Conservation (phyloP, 2,113 vertebrate species). For the Lophius piscatorius region DNA sequence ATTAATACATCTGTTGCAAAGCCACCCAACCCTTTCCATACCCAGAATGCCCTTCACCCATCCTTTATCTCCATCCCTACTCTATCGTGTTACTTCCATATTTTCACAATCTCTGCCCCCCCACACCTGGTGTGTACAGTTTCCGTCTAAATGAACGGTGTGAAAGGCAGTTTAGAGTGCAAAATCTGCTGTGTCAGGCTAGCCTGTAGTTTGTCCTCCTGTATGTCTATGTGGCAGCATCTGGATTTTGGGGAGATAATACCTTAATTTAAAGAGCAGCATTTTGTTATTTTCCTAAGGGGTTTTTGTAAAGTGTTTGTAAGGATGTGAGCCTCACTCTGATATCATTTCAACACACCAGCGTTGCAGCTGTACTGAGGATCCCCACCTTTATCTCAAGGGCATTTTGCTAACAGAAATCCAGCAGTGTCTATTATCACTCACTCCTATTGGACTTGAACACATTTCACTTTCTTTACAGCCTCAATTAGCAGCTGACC, state of each 20-base stretch:
- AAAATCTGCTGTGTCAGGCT: slow-evolving; percentile 68
- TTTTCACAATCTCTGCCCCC: not conserved
- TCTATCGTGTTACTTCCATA: slow-evolving; percentile 6
- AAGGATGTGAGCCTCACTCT: not conserved
- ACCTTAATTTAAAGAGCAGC: not conserved
- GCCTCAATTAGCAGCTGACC: slow-evolving; percentile 15
- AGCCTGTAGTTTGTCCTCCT: slow-evolving; percentile 32
- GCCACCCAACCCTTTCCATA: slow-evolving; percentile 44
- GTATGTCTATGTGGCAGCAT: slow-evolving; percentile 31
- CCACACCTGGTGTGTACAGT: not conserved
- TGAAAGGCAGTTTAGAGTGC: slow-evolving; percentile 14
- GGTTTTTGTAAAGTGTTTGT: not conserved
- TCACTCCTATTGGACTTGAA: not conserved
- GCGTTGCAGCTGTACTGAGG: not conserved
- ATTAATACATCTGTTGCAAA: slow-evolving; percentile 61
- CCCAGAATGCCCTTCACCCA: slow-evolving; percentile 20
- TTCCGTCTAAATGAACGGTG: slow-evolving; percentile 1
- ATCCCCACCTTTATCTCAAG: slow-evolving; percentile 49
- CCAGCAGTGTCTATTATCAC: slow-evolving; percentile 2
- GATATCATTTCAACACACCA: not conserved
- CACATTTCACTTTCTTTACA: slow-evolving; percentile 12
- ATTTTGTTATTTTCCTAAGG: not conserved
- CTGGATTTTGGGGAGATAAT: slow-evolving; percentile 10
- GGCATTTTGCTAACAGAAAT: slow-evolving; percentile 26
- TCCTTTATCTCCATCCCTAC: too few species aligned